Conservation (phyloP, 2,888 invertebrate species). For the Tetragonisca angustula region DNA sequence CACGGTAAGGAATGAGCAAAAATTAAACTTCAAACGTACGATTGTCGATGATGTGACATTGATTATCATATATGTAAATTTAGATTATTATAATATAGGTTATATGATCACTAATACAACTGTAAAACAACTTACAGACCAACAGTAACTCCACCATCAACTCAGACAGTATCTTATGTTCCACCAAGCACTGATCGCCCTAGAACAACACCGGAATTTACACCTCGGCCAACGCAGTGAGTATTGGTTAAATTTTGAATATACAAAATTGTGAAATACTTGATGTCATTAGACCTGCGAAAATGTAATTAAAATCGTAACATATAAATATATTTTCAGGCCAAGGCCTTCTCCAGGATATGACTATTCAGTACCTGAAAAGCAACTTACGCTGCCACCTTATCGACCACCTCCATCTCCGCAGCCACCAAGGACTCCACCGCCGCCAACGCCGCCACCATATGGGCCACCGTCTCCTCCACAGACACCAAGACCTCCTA, state of each 20-base stretch:
- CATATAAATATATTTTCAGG: neutral
- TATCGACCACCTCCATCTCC: conserved; percentile 17
- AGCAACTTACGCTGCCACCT: neutral
- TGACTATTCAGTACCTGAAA: conserved; percentile 36
- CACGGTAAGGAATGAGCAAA: neutral
- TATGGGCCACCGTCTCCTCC: conserved; percentile 40
- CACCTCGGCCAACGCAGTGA: neutral
- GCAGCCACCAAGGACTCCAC: conserved; percentile 51
- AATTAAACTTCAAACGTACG: neutral
- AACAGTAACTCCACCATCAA: neutral
- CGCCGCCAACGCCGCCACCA: conserved; percentile 22
- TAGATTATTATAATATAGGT: neutral
- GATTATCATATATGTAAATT: neutral
- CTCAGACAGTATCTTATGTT: neutral
- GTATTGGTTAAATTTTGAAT: neutral
- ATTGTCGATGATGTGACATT: neutral
- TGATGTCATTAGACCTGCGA: neutral
- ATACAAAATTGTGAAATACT: neutral
- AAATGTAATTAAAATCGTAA: neutral
- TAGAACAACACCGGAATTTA: neutral
- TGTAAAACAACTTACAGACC: neutral
- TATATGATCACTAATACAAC: neutral
- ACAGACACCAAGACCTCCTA: conserved; percentile 37
- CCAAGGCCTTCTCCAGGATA: conserved; percentile 27
- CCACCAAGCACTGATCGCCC: neutral